Evolutionary conservation across 2,797 vertebrate species (phyloP), one percentile per base, ranked within the genome.

Genomic region (Rhodeus uyekii): DNA sequence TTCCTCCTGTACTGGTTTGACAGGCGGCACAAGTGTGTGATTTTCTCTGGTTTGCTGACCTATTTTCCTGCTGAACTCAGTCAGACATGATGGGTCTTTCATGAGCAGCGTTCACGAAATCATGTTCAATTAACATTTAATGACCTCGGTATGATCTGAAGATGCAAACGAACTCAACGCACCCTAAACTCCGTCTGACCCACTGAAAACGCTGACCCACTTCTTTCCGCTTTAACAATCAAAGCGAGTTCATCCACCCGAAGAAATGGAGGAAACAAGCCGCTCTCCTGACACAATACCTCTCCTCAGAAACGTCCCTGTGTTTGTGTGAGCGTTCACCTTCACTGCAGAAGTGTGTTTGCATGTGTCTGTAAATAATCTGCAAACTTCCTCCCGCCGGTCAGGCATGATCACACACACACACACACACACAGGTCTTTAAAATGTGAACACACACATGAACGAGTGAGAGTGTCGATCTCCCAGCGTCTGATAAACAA

Each of bases 41-140:
- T 44, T 32, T 50, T 82, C 55, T 74, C 48, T 2, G 78, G 16
- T 19, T 38, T 60, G 55, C 79, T 81, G 79, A 77, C 76, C 80
- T 60, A 78, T 34, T 61, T 81, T 22, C 29, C 39, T 34, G 67
- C 63, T n/a, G 32, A 74, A 71, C 55, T 58, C 27, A 36, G 34
- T 63, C 44, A 82, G 74, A 50, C 48, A 1, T 1, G 38, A 83
- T 69, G 63, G 44, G 72, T 87, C 78, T 83, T 84, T 83, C 42
- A 81, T 88, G 69, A 76, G 55, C 12, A 75, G 34, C 27, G 8
- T 38, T 78, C 4, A 3, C 24, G 2, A 71, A 73, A 73, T 65
- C 4, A 1, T 34, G 13, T 10, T 24, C 9, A 24, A 50, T 48
- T 32, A 19, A 61, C 34, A 64, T 74, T 81, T 42, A 53, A 81